phyloP scores from a whole-genome alignment of 1,140 invertebrate species.

The Mactra quadrangularis region DNA sequence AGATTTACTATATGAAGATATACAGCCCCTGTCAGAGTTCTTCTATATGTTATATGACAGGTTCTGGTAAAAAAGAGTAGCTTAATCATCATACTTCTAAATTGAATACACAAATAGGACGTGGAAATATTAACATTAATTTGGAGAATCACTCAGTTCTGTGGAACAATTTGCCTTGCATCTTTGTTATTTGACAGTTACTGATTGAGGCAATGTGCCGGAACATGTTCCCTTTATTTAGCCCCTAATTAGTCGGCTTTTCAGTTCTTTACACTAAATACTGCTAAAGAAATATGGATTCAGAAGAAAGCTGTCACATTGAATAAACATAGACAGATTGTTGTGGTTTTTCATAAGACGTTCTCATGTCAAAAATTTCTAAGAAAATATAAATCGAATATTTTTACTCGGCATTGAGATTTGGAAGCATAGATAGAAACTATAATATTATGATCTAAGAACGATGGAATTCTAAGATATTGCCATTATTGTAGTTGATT shows the following conservation, averaged over 20 bases:
- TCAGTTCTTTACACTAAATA: conserved; percentile 9
- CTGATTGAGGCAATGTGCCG: conserved; percentile 43
- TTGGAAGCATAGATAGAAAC: too few species aligned
- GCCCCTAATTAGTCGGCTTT: conserved; percentile 42
- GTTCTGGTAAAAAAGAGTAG: conserved; percentile 46
- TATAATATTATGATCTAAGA: too few species aligned
- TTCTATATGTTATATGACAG: conserved; percentile 36
- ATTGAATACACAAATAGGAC: conserved; percentile 58
- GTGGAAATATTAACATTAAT: conserved; percentile 45
- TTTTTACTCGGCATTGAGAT: neutral
- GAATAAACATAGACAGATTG: conserved; percentile 54
- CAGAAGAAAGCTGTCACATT: conserved; percentile 7
- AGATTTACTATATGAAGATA: neutral
- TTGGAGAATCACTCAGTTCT: conserved; percentile 30
- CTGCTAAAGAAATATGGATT: conserved; percentile 51
- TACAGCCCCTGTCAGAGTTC: conserved; percentile 3
- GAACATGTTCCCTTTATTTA: conserved; percentile 55
- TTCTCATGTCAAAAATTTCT: neutral
- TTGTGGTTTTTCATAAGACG: neutral
- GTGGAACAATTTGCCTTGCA: conserved; percentile 20
- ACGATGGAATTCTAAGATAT: too few species aligned
- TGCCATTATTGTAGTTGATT: too few species aligned
- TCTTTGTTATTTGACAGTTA: conserved; percentile 29
- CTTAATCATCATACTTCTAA: conserved; percentile 56
- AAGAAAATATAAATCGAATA: neutral